These are phyloP conservation scores for Cochlearius cochlearius DNA, from an alignment of 2,113 vertebrate species.

Conservation along the genomic window DNA sequence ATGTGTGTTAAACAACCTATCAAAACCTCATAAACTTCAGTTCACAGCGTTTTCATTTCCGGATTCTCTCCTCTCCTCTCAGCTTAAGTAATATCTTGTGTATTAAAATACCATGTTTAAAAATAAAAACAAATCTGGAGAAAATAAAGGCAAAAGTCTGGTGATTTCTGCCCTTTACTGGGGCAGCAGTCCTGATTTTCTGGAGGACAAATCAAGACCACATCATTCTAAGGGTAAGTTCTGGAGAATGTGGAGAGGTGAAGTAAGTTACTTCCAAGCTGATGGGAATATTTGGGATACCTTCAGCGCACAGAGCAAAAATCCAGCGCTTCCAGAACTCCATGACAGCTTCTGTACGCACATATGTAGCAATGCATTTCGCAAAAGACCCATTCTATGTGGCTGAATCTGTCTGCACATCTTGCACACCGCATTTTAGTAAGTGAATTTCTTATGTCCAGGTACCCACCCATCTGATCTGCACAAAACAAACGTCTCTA, in stretches of 20 bases:
- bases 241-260: neutral
- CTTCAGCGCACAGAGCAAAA: neutral
- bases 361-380: neutral
- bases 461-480: neutral
- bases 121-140: conserved; percentile 44
- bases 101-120: neutral
- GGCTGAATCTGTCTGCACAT: neutral
- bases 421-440: neutral
- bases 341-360: neutral
- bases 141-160: neutral
- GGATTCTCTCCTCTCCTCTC: conserved; percentile 19
- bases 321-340: neutral
- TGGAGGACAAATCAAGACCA: neutral
- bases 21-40: conserved; percentile 61
- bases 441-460: neutral
- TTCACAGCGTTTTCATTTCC: conserved; percentile 60
- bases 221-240: neutral
- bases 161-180: neutral
- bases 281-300: neutral
- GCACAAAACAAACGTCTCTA: neutral
- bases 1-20: conserved; percentile 66
- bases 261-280: neutral
- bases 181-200: neutral
- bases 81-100: conserved; percentile 15
- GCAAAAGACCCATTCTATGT: neutral